Evolutionary conservation across 2,797 vertebrate species (phyloP), one percentile per base, ranked within the genome.

Genomic region (Mormyrus hasselquistii): DNA sequence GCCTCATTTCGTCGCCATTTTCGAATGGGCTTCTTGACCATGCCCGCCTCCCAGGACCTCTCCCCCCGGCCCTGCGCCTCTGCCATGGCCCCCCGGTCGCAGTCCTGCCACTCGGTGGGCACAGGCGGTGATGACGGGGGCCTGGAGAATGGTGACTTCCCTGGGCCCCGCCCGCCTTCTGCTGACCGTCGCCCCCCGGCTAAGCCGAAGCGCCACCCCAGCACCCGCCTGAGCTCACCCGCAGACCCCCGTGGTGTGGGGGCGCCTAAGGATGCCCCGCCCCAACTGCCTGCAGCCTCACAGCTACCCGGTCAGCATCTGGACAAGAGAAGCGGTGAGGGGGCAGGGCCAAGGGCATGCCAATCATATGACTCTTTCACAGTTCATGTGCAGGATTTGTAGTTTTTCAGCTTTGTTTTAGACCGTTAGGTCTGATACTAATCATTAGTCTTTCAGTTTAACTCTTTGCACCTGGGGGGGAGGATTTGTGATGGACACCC

Each of bases 21-120:
- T 95, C 96, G 97, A 41, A 97, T 98, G 97, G 98, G 98, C 87
- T 98, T 98, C 94, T 97, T 98, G 97, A 98, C 97, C 22, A 98
- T 98, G 98, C 98, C 98, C 0, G 97, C 97, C 59, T 98, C 97
- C 89, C 97, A 98, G 96, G 98, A 98, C 93, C 97, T 97, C 52
- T 96, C 96, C 22, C 97, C 97, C 22, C 97, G 97, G 93, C 97
- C 98, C 84, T 98, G 97, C 93, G 96, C 96, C 93, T 96, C 97
- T 1, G 96, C 96, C 92, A 97, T 98, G 97, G 97, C 98, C 8
- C 97, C 98, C 0, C 97, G 98, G 90, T 98, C 98, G 0, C 97
- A 98, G 91, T 98, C 98, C 90, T 98, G 97, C 94, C 98, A 98
- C 57, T 97, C 98, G 0, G 98, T 98, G 22, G 97, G 98, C 34